A percentile compares a stretch with the other conserved stretches of the same genome.
phyloP scores from a whole-genome alignment of 2,888 invertebrate genomes.

The Limenitis arthemis region DNA sequence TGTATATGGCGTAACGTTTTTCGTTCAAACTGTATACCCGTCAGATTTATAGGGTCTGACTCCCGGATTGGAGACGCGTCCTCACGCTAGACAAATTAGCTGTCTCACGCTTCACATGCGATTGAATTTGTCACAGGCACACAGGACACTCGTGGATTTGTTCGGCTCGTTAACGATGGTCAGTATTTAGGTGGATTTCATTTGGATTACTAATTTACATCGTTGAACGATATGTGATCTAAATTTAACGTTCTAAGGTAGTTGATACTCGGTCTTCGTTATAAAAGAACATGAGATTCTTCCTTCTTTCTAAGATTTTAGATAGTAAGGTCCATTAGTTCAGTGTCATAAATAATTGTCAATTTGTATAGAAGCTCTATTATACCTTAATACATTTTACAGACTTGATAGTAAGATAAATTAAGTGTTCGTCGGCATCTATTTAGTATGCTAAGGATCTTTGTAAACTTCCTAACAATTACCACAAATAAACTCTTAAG shows the following conservation, averaged over 20 bases:
- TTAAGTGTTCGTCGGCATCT: too few species aligned
- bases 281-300: background rate
- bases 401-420: too few species aligned
- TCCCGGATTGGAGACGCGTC: constrained; percentile 32
- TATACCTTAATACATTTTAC: too few species aligned
- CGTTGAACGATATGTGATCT: background rate
- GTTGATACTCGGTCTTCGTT: background rate
- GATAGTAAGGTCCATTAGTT: too few species aligned
- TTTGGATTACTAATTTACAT: background rate
- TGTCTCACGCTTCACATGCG: constrained; percentile 50
- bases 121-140: constrained; percentile 27
- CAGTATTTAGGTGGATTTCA: background rate
- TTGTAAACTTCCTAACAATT: too few species aligned
- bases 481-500: too few species aligned
- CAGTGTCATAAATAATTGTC: too few species aligned
- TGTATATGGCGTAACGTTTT: constrained; percentile 23
- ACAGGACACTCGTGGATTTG: constrained; percentile 8
- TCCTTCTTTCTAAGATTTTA: background rate
- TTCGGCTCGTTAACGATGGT: background rate
- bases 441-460: too few species aligned
- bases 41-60: constrained; percentile 39
- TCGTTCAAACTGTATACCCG: constrained; percentile 24
- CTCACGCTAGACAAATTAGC: constrained; percentile 57
- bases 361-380: too few species aligned
- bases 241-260: too few species aligned